Evolutionary conservation across 92 coral and sea anemone genomes (phyloP).

Genomic region (Paragorgia papillata): DNA sequence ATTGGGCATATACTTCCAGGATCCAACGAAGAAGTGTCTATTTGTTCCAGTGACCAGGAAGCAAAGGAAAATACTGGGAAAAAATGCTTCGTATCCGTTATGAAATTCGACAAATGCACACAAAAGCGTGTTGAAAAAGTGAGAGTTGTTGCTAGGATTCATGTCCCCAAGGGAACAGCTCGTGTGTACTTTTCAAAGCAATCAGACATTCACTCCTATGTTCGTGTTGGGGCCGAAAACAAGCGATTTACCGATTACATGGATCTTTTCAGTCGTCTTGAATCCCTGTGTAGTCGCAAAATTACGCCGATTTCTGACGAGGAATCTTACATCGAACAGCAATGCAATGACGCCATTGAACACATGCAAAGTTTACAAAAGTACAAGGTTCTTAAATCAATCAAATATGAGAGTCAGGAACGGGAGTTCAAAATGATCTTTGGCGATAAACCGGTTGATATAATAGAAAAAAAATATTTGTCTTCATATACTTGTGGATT

Average conservation of each 20-base stretch:
- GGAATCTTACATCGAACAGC: slow-evolving; percentile 31
- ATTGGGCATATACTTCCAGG: slow-evolving; percentile 64
- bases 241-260: slow-evolving; percentile 61
- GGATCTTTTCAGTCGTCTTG: slow-evolving; percentile 63
- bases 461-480: slow-evolving; percentile 55
- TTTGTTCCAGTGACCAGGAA: slow-evolving; percentile 51
- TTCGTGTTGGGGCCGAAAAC: slow-evolving; percentile 72
- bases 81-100: slow-evolving; percentile 62
- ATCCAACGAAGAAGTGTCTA: slow-evolving; percentile 42
- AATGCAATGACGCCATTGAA: slow-evolving; percentile 24
- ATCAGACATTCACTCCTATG: slow-evolving; percentile 62
- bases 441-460: slow-evolving; percentile 47
- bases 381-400: slow-evolving; percentile 49
- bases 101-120: slow-evolving; percentile 16
- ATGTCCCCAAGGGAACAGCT: slow-evolving; percentile 65
- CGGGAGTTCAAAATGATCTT: slow-evolving; percentile 67
- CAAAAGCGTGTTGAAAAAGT: slow-evolving; percentile 37
- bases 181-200: slow-evolving; percentile 54
- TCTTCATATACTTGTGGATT: slow-evolving; percentile 65
- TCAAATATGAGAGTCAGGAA: slow-evolving; percentile 57
- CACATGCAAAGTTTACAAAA: slow-evolving; percentile 10
- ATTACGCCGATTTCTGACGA: slow-evolving; percentile 46
- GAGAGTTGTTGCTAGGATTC: slow-evolving; percentile 54
- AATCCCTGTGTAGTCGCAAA: slow-evolving; percentile 69
- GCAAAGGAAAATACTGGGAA: slow-evolving; percentile 50